Evolutionary conservation across 2,888 invertebrate genomes (phyloP), one percentile per base, ranked within the genome.

Genomic region (Neuroscelio doddi): DNA sequence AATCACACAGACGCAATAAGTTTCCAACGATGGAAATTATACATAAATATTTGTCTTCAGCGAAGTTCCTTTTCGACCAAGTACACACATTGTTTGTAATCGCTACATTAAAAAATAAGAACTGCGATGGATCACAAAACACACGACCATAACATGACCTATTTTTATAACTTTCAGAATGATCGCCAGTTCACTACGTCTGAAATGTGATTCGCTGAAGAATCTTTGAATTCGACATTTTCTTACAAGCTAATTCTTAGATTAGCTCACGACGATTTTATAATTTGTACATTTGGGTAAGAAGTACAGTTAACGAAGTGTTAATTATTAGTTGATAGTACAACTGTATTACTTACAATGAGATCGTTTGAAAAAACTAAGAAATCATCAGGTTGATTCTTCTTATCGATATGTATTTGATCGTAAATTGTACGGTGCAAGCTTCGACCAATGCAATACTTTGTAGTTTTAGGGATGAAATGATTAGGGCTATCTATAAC

Each of bases 401-500:
- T 46, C 41, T 51, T 51, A 56, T 21, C 16, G 44, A 55, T 45
- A 45, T 30, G 52, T 32, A 57, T 58, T 51, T 57, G 51, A 50
- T 49, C 46, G 57, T 63, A 62, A 50, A 47, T 53, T 44, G 63
- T 51, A 39, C 42, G 36, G 45, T 42, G 64, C 67, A 64, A 64
- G 64, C 67, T 71, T 67, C 55, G 66, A 73, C 67, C 68, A 70
- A 68, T 65, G 62, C 59, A 69, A 67, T 67, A 67, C 51, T 41
- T 64, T 52, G 62, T 57, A 56, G 42, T 30, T 24, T n/a, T 49
- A 53, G 56, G 42, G 42, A 34, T 46, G 27, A 51, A 36, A 44
- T 45, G 56, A 63, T 56, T 47, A 41, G 52, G 42, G 47, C 42
- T 46, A 53, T 47, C 44, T 47, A 50, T 66, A 66, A 64, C 39